These are phyloP conservation scores for Acipenser oxyrinchus DNA, from an alignment of 2,797 vertebrate species.

Conservation along the genomic window DNA sequence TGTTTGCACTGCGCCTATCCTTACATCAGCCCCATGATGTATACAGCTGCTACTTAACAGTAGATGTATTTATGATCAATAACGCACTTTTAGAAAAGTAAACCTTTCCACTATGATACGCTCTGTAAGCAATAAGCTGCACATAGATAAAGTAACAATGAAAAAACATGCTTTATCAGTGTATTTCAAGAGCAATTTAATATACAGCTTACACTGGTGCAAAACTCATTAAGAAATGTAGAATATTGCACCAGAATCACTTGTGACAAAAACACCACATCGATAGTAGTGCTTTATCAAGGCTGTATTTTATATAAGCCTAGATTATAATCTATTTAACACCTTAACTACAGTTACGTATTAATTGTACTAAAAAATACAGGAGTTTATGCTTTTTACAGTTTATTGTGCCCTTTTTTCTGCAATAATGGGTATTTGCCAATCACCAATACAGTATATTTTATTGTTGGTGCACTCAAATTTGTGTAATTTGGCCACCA, in stretches of 20 bases:
- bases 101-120: conserved; percentile 3
- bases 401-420: no score
- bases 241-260: background rate
- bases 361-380: no score
- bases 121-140: conserved; percentile 25
- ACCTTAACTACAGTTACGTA: no score
- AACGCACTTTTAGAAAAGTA: background rate
- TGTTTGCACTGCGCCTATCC: no score
- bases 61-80: background rate
- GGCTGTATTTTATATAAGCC: no score
- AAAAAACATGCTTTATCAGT: conserved; percentile 9
- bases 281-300: no score
- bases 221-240: background rate
- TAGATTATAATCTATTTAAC: no score
- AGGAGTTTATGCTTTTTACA: no score
- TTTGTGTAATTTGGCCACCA: no score
- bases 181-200: background rate
- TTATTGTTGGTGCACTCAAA: no score
- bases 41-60: background rate
- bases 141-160: background rate
- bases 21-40: background rate
- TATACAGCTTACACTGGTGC: background rate
- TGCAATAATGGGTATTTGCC: no score
- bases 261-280: background rate
- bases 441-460: no score